Evolutionary conservation across 2,797 vertebrate genomes (phyloP).

Genomic region (Streptopelia turtur): DNA sequence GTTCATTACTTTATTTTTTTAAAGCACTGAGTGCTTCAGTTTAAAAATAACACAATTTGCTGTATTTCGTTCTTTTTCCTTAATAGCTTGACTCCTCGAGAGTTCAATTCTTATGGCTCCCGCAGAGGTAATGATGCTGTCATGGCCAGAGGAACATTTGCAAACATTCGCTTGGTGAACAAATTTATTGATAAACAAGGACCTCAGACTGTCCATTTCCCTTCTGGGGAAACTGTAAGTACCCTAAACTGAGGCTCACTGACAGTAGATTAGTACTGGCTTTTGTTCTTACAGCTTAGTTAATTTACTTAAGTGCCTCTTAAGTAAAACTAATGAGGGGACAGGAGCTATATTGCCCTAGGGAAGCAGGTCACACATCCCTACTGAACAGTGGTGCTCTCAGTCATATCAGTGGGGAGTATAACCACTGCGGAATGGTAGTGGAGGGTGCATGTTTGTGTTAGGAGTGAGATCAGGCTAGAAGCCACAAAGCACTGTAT

Average conservation of each 20-base stretch:
- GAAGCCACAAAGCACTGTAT: not conserved
- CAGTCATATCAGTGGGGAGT: not conserved
- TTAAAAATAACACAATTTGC: not conserved
- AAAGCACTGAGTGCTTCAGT: not conserved
- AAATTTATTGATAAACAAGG: conserved; percentile 95
- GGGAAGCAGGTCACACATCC: not conserved
- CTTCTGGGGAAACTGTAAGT: conserved; percentile 89
- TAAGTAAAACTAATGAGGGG: not conserved
- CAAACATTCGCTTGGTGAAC: conserved; percentile 96
- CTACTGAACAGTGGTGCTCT: not conserved
- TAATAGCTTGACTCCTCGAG: conserved; percentile 86
- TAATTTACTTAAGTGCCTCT: not conserved
- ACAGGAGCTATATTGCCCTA: not conserved
- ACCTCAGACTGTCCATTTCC: conserved; percentile 90
- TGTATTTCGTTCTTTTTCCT: not conserved
- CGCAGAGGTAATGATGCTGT: conserved; percentile 95
- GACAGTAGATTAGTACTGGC: not conserved
- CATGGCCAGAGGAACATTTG: conserved; percentile 96
- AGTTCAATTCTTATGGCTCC: conserved; percentile 97
- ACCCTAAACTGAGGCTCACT: not conserved
- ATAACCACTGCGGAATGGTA: not conserved
- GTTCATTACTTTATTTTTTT: not conserved
- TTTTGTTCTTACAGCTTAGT: not conserved
- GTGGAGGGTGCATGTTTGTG: not conserved
- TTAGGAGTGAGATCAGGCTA: not conserved